These are phyloP conservation scores for Chelmon rostratus DNA, from an alignment of 2,797 vertebrate genomes.

Conservation along the genomic window DNA sequence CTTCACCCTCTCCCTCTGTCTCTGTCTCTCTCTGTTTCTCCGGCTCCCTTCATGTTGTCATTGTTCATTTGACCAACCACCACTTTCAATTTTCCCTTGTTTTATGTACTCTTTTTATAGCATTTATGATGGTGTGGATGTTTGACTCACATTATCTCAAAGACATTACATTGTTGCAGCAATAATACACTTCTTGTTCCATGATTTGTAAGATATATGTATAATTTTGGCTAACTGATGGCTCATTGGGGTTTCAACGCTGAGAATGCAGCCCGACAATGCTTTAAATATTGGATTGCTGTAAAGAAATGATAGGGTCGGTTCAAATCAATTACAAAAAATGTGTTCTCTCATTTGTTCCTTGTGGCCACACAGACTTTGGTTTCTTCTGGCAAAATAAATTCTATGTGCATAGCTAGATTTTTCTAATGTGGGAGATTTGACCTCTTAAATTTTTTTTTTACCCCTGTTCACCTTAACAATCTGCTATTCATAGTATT, in stretches of 20 bases:
- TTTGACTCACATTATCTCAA: conserved; percentile 34
- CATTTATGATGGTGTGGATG: not conserved
- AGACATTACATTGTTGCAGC: conserved; percentile 22
- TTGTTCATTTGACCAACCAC: conserved; percentile 51
- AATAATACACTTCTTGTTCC: conserved; percentile 5
- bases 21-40: conserved; percentile 25
- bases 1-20: conserved; percentile 35
- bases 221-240: not conserved
- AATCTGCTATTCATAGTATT: not conserved
- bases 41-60: conserved; percentile 39
- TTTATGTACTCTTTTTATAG: conserved; percentile 16
- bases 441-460: not conserved
- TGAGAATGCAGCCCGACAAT: not conserved
- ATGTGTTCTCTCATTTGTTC: not conserved
- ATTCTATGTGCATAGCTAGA: no score
- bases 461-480: not conserved
- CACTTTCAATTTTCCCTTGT: conserved; percentile 6
- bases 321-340: not conserved
- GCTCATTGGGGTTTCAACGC: not conserved
- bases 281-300: not conserved
- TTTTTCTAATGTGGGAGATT: not conserved
- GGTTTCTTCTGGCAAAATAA: no score
- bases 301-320: not conserved
- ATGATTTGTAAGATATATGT: not conserved
- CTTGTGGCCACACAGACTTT: not conserved